Conservation (phyloP, 2,113 vertebrate species). For the Geococcyx californianus region DNA sequence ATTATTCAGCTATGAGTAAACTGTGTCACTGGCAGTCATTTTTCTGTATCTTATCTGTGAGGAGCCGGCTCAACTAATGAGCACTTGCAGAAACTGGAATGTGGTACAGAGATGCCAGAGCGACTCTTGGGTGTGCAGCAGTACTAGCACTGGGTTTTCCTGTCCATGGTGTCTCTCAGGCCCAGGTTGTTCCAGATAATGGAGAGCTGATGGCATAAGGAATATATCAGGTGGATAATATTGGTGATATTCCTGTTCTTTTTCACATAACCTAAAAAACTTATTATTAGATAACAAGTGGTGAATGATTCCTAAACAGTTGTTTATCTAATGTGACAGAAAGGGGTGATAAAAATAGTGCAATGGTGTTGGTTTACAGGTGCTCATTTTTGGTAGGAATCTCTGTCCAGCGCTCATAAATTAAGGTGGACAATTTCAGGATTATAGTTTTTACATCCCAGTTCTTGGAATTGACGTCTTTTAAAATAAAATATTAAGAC, state of each 20-base stretch:
- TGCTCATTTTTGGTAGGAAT: background rate
- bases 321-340: background rate
- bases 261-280: background rate
- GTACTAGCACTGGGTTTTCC: background rate
- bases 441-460: background rate
- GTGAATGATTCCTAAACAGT: background rate
- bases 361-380: background rate
- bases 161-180: background rate
- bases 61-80: background rate
- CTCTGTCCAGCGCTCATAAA: background rate
- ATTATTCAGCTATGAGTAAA: background rate
- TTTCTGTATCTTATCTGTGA: constrained; percentile 17
- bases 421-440: background rate
- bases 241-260: background rate
- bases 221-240: background rate
- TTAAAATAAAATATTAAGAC: background rate
- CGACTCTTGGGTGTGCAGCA: background rate
- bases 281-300: background rate
- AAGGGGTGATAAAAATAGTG: background rate
- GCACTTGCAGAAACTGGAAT: constrained; percentile 2
- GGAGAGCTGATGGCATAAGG: background rate
- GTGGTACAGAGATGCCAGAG: background rate
- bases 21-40: background rate
- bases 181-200: background rate
- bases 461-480: background rate